phyloP scores from a whole-genome alignment of 2,888 invertebrate species.

The Lampropteryx suffumata region DNA sequence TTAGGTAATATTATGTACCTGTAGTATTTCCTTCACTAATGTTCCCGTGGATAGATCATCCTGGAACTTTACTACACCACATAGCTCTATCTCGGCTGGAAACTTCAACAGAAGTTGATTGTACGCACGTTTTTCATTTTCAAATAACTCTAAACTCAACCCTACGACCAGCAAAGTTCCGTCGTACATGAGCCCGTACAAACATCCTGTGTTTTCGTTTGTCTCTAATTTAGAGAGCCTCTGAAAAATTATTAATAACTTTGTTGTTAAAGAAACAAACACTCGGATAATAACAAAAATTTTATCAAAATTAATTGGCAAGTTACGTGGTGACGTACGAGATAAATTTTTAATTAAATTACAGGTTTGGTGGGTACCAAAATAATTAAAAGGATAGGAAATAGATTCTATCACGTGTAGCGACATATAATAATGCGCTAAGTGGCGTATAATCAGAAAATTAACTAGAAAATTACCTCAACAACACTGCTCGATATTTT shows the following conservation, averaged over 20 bases:
- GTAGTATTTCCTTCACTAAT: conserved; percentile 84
- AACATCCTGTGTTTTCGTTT: conserved; percentile 85
- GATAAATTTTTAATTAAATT: conserved; percentile 31
- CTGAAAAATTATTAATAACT: conserved; percentile 67
- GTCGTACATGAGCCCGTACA: conserved; percentile 89
- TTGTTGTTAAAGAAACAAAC: conserved; percentile 1
- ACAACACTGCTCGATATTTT: conserved; percentile 88
- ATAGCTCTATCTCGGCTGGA: conserved; percentile 90
- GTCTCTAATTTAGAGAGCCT: conserved; percentile 85
- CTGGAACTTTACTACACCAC: conserved; percentile 87
- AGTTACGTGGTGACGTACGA: conserved; percentile 56
- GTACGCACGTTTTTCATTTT: conserved; percentile 78
- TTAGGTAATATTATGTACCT: conserved; percentile 51
- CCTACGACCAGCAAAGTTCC: conserved; percentile 87
- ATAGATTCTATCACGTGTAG: not conserved
- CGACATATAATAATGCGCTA: not conserved
- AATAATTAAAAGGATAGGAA: not conserved
- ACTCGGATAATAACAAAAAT: no score
- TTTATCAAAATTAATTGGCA: conserved; percentile 6
- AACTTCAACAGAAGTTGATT: conserved; percentile 84
- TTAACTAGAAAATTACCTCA: conserved; percentile 81
- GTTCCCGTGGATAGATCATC: conserved; percentile 83
- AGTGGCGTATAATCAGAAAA: conserved; percentile 17
- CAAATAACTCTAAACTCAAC: conserved; percentile 85
- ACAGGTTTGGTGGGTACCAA: not conserved